Conservation (phyloP, 2,888 invertebrate genomes). For the Spodoptera exigua region DNA sequence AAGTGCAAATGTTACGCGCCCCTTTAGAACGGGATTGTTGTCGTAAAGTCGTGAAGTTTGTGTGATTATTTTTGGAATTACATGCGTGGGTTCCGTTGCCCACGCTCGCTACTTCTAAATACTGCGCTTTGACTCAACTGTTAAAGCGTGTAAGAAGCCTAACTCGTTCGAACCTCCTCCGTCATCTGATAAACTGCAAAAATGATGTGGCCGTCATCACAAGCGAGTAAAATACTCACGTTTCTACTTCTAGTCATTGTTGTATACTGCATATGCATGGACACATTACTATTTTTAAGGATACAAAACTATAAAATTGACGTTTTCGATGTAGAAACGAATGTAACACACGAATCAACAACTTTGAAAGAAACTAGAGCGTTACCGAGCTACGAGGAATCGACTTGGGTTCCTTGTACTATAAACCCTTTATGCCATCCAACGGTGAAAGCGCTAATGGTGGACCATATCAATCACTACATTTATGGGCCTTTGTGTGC, state of each 20-base stretch:
- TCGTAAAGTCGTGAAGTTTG: slow-evolving; percentile 34
- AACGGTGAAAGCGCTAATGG: slow-evolving; percentile 94
- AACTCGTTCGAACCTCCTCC: slow-evolving; percentile 15
- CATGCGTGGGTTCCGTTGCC: slow-evolving; percentile 44
- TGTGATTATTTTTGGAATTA: slow-evolving; percentile 45
- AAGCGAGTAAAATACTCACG: slow-evolving; percentile 92
- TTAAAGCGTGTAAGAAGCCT: slow-evolving; percentile 29
- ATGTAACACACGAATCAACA: slow-evolving; percentile 66
- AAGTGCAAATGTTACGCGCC: slow-evolving; percentile 20
- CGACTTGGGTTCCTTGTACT: slow-evolving; percentile 91
- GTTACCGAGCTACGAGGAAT: slow-evolving; percentile 83
- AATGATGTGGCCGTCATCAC: slow-evolving; percentile 93
- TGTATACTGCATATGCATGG: slow-evolving; percentile 92
- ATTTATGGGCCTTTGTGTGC: slow-evolving; percentile 94
- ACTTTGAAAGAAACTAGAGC: slow-evolving; percentile 62
- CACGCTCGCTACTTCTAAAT: slow-evolving; percentile 36
- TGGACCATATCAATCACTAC: slow-evolving; percentile 96
- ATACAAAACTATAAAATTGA: slow-evolving; percentile 92
- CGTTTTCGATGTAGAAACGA: slow-evolving; percentile 68
- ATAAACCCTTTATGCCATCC: slow-evolving; percentile 94
- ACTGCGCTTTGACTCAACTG: slow-evolving; percentile 26
- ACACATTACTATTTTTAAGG: slow-evolving; percentile 91
- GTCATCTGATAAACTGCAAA: slow-evolving; percentile 53
- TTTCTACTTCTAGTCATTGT: slow-evolving; percentile 88
- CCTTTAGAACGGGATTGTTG: slow-evolving; percentile 17